Evolutionary conservation across 2,113 vertebrate genomes (phyloP), one percentile per base, ranked within the genome.

Genomic region (Lycocorax pyrrhopterus): DNA sequence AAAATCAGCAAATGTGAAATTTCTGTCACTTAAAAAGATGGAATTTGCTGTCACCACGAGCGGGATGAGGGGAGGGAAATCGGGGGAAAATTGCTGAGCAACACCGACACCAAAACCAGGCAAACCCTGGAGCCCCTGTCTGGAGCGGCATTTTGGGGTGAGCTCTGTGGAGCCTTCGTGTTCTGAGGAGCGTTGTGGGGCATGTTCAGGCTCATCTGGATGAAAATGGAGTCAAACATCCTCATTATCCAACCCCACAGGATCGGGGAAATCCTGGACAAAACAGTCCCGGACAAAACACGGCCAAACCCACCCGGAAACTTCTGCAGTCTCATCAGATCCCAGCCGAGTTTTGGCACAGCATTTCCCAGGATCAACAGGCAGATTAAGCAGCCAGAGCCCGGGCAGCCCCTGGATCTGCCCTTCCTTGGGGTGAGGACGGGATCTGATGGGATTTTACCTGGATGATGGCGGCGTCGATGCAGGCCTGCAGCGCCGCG

Each of bases 381-480:
- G 2, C 7, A 17, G 7, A 26, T 41, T 1, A 5, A 13, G 27
- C 60, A 62, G 59, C n/a, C 59, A 11, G 60, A 43, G 30, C 12
- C 12, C 2, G 9, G 7, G 19, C 14, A 47, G n/a, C 8, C 6
- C 20, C 53, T 14, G 33, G 33, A 30, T 30, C 1, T 37, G 55
- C 26, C 15, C 2, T 30, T 35, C 19, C 23, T 15, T 13, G 33
- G 69, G 30, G 37, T 29, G 7, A 9, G 10, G 17, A 5, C 6
- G 37, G 58, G 35, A 16, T 55, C 44, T 29, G 2, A 1, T 19
- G 25, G 53, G 72, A 3, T 26, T 20, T 29, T 23, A 99, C 99
- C 99, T 99, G 98, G 80, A 99, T 99, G 89, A 99, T 99, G 37
- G 99, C 98, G 15, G 98, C 98, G 43, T 99, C 98, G 7, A 99